Evolutionary conservation across 1,140 invertebrate species (phyloP), one percentile per base, ranked within the genome.

Genomic region (Papilio polyxenes): DNA sequence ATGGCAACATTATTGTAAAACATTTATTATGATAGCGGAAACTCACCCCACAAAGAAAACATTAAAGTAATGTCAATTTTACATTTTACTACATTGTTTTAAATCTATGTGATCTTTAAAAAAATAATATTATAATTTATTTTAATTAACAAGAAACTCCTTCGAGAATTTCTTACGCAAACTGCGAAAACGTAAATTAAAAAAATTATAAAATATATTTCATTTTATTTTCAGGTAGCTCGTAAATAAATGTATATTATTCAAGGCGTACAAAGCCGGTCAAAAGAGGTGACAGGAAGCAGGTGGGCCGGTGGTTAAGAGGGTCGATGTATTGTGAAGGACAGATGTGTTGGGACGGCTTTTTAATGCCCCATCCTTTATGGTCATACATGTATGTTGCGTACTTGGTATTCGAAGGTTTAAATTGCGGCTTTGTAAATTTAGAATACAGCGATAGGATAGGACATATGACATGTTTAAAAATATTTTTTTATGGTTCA

Each of bases 251-350:
- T 75, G n/a, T 75, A 75, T 76, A 75, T 51, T 17, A 76, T 74
- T 80, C 17, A 72, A 74, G 31, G 17, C 49, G 65, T 78, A 37
- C 75, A 72, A 83, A 81, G 80, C 69, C 75, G 75, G 75, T 76
- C 84, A 80, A 74, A 80, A 80, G 84, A 74, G 79, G 81, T 85
- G 84, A 83, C 85, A 85, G 88, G 88, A 85, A 86, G 86, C 88
- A 89, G 88, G 87, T 89, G 86, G 86, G 83, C 81, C 62, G 62
- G 20, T 65, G 51, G 53, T 81, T 31, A 59, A 83, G 83, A 84
- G 86, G 80, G 74, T 85, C 85, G 89, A 87, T 84, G 87, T 84
- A 87, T 88, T 87, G 87, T 80, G 82, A 87, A 83, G 85, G 84
- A 87, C 89, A 90, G 89, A 88, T 91, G 88, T 76, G 83, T 17